Evolutionary conservation across 2,888 invertebrate species (phyloP).

Genomic region (Spisula subtruncata): DNA sequence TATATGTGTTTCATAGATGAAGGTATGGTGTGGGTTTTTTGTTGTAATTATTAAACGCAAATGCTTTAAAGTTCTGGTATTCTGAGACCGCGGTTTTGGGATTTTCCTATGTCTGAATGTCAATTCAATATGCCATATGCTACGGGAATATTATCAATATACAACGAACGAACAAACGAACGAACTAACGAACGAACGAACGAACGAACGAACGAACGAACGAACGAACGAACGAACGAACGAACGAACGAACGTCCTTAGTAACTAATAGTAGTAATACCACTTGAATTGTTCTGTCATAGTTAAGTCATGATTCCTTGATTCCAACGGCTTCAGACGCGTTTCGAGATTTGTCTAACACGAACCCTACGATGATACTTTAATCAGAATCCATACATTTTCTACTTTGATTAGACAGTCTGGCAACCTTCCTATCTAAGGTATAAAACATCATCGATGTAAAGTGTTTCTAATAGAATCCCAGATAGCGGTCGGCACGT

Average conservation of each 20-base stretch:
- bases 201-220: too few species aligned
- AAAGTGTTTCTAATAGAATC: slow-evolving; percentile 26
- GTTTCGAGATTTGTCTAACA: background rate
- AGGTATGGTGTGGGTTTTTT: background rate
- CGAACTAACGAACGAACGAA: too few species aligned
- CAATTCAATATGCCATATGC: background rate
- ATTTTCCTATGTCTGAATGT: background rate
- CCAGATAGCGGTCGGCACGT: background rate
- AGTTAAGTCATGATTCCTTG: too few species aligned
- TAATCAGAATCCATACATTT: background rate
- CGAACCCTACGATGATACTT: background rate
- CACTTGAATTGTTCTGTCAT: too few species aligned
- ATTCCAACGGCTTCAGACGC: too few species aligned
- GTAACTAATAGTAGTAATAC: too few species aligned
- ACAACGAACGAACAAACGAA: too few species aligned
- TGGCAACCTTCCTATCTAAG: slow-evolving; percentile 25
- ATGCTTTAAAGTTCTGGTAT: background rate
- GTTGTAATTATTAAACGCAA: background rate
- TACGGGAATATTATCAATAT: background rate
- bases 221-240: too few species aligned
- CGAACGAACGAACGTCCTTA: too few species aligned
- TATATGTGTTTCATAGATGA: background rate
- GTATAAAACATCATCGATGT: slow-evolving; percentile 28
- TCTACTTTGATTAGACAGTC: slow-evolving; percentile 27
- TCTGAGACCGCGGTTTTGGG: background rate